Percentiles rank a stretch among this genome's conserved stretches.
phyloP scores from a whole-genome alignment of 2,888 invertebrate species.

The Holacanthella duospinosa region DNA sequence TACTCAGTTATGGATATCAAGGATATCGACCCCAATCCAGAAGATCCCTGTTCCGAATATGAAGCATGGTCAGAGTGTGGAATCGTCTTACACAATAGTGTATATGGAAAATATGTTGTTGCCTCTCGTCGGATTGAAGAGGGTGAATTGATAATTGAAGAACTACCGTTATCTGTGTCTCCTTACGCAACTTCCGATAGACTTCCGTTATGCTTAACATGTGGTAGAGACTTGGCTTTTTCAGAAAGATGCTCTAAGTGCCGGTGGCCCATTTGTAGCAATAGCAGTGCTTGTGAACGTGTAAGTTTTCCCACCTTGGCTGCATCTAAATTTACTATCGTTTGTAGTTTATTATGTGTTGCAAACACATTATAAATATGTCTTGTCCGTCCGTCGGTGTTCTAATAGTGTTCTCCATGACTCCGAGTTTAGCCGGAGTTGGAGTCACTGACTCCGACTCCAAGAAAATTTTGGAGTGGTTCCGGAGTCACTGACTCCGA shows the following conservation, averaged over 20 bases:
- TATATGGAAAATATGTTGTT: neutral
- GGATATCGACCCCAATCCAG: too few relatives aligned
- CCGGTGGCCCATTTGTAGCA: neutral
- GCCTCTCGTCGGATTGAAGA: constrained; percentile 5
- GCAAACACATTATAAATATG: too few relatives aligned
- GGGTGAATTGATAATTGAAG: neutral
- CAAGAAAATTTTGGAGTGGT: too few relatives aligned
- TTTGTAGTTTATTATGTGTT: too few relatives aligned
- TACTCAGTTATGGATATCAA: too few relatives aligned
- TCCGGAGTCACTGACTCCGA: too few relatives aligned
- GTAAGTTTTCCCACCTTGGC: neutral
- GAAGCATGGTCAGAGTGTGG: neutral
- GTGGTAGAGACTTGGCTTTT: neutral
- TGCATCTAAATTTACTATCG: too few relatives aligned
- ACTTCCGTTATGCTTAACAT: neutral
- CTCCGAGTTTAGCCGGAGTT: too few relatives aligned
- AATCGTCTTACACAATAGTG: neutral
- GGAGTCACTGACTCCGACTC: too few relatives aligned
- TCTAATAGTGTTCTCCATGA: too few relatives aligned
- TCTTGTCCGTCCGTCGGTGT: too few relatives aligned
- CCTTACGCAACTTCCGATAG: neutral
- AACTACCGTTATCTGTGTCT: neutral
- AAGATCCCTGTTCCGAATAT: neutral
- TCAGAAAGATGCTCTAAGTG: neutral
- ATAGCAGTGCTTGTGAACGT: neutral